Percentiles rank a stretch among this genome's conserved stretches.
phyloP scores from a whole-genome alignment of 1,140 invertebrate genomes.

The Physella acuta region DNA sequence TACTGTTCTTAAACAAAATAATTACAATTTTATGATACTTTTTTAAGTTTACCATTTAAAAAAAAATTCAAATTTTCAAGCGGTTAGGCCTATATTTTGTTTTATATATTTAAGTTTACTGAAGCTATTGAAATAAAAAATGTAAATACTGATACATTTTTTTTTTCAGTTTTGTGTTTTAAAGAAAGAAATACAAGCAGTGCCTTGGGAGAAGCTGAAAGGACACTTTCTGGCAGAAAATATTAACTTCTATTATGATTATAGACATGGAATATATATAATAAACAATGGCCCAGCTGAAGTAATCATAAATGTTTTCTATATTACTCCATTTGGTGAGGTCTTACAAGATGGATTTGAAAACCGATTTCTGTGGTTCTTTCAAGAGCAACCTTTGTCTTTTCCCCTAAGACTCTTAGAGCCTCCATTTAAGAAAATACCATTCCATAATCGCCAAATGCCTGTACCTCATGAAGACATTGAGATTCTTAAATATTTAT shows the following conservation, averaged over 20 bases:
- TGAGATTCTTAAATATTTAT: conserved; percentile 69
- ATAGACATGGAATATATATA: conserved; percentile 53
- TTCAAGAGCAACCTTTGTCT: conserved; percentile 66
- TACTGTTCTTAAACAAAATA: too few relatives aligned
- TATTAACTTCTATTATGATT: background rate
- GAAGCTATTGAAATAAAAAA: too few relatives aligned
- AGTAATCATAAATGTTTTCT: conserved; percentile 59
- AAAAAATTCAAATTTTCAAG: too few relatives aligned
- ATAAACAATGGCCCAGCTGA: conserved; percentile 36
- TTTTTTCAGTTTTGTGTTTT: conserved; percentile 17
- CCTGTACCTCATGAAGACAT: conserved; percentile 66
- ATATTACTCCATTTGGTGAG: conserved; percentile 27
- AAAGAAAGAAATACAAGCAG: conserved; percentile 2
- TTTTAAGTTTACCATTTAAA: too few relatives aligned
- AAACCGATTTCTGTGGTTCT: conserved; percentile 65
- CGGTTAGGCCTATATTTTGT: too few relatives aligned
- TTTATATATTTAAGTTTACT: too few relatives aligned
- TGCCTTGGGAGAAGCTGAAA: background rate
- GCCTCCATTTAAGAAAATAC: conserved; percentile 62
- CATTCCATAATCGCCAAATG: conserved; percentile 60
- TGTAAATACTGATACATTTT: background rate
- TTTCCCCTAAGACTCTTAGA: conserved; percentile 65
- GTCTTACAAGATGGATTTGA: conserved; percentile 63
- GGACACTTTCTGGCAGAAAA: background rate
- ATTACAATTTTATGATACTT: too few relatives aligned